phyloP scores from a whole-genome alignment of 2,888 invertebrate species.

The Parnassius smintheus region DNA sequence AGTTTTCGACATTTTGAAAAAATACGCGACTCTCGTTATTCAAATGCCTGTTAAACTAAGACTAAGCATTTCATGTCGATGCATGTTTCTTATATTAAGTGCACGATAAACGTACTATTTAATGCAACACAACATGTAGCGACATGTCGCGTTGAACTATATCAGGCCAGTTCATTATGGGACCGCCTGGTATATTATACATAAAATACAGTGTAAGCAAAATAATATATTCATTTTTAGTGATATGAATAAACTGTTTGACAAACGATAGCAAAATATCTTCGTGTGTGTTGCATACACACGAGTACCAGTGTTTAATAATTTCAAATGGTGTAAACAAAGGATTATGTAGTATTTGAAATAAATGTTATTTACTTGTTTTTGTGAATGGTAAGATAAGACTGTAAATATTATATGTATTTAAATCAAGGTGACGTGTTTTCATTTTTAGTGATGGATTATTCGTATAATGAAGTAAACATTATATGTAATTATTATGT shows the following conservation, averaged over 20 bases:
- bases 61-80: too few species aligned
- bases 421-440: neutral
- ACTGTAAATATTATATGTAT: neutral
- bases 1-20: too few species aligned
- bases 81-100: too few species aligned
- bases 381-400: neutral
- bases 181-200: too few species aligned
- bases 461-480: too few species aligned
- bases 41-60: too few species aligned
- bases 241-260: conserved; percentile 13
- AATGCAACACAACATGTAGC: too few species aligned
- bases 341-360: neutral
- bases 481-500: too few species aligned
- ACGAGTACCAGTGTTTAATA: conserved; percentile 11
- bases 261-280: conserved; percentile 21
- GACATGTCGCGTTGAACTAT: too few species aligned
- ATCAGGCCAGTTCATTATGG: too few species aligned
- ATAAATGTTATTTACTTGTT: neutral
- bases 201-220: conserved; percentile 6
- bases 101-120: too few species aligned
- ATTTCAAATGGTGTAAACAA: conserved; percentile 10
- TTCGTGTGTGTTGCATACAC: conserved; percentile 1
- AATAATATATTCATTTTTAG: conserved; percentile 1
- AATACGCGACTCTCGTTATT: too few species aligned
- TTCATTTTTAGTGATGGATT: neutral